Percentiles rank a stretch among this genome's conserved stretches.
Conservation (phyloP, 1,140 invertebrate species). For the Brachystomella parvula region DNA sequence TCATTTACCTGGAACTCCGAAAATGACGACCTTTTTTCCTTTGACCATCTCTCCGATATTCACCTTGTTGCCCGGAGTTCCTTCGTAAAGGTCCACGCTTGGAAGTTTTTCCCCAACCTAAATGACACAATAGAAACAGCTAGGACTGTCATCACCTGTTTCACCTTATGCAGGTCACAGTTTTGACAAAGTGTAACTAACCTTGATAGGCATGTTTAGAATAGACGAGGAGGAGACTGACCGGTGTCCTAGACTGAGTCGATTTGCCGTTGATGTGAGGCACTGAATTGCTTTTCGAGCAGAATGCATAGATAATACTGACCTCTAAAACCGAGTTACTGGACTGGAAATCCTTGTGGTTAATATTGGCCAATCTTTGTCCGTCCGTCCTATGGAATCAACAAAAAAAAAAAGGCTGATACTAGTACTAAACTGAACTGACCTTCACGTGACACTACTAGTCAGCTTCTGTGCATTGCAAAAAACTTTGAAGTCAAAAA, state of each 20-base stretch:
- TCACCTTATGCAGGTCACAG: background rate
- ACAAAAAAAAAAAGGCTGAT: background rate
- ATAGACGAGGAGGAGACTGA: slow-evolving; percentile 16
- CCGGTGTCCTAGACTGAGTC: background rate
- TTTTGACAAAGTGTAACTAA: slow-evolving; percentile 9
- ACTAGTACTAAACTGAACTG: background rate
- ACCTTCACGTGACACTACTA: background rate
- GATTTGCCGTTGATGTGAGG: background rate
- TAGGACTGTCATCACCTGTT: slow-evolving; percentile 11
- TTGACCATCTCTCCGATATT: slow-evolving; percentile 63
- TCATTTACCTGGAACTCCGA: slow-evolving; percentile 71
- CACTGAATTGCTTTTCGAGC: background rate
- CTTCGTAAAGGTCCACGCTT: slow-evolving; percentile 69
- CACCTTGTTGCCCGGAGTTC: slow-evolving; percentile 73
- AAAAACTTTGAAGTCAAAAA: too few relatives aligned
- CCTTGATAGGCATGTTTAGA: slow-evolving; percentile 34
- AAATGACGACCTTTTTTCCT: slow-evolving; percentile 76
- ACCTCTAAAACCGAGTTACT: background rate
- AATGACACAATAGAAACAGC: slow-evolving; percentile 37
- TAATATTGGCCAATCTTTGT: background rate
- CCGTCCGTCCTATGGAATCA: background rate
- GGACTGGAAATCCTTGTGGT: background rate
- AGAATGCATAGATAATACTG: too few relatives aligned
- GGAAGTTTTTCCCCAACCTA: slow-evolving; percentile 79
- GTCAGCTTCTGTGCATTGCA: background rate